A percentile compares a stretch with the other conserved stretches of the same genome.
Conservation (phyloP, 2,888 invertebrate species). For the Dicycla oo region DNA sequence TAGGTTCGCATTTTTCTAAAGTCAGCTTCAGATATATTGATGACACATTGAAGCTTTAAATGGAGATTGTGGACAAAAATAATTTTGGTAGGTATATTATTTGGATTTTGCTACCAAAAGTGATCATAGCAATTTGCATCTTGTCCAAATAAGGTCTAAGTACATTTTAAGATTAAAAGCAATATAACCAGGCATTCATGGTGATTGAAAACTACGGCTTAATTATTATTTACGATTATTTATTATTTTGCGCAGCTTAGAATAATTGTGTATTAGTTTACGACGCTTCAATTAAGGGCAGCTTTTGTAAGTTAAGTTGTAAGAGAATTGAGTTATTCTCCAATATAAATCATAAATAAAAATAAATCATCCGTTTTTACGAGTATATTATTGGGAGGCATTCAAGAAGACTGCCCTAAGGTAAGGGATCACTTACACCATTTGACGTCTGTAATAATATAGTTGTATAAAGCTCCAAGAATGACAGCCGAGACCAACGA, state of each 20-base stretch:
- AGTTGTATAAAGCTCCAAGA: no score
- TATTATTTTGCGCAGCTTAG: not conserved
- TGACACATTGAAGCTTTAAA: conserved; percentile 48
- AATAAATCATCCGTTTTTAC: no score
- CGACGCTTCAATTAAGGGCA: not conserved
- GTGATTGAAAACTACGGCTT: not conserved
- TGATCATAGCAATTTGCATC: not conserved
- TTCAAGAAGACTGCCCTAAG: no score
- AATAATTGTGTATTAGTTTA: conserved; percentile 6
- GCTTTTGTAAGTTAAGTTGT: not conserved
- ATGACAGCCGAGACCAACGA: no score
- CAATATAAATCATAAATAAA: no score
- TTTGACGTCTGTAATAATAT: no score
- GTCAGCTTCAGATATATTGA: conserved; percentile 52
- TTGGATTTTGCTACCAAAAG: conserved; percentile 8
- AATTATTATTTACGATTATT: not conserved
- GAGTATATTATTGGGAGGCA: no score
- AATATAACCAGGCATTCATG: not conserved
- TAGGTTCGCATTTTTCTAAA: conserved; percentile 51
- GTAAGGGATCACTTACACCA: no score
- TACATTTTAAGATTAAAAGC: not conserved
- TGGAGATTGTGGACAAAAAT: conserved; percentile 9
- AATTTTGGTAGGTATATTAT: conserved; percentile 3
- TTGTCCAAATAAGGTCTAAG: not conserved
- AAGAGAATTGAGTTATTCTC: not conserved